Evolutionary conservation across 2,797 vertebrate species (phyloP).

Genomic region (Phataginus tetradactyla): DNA sequence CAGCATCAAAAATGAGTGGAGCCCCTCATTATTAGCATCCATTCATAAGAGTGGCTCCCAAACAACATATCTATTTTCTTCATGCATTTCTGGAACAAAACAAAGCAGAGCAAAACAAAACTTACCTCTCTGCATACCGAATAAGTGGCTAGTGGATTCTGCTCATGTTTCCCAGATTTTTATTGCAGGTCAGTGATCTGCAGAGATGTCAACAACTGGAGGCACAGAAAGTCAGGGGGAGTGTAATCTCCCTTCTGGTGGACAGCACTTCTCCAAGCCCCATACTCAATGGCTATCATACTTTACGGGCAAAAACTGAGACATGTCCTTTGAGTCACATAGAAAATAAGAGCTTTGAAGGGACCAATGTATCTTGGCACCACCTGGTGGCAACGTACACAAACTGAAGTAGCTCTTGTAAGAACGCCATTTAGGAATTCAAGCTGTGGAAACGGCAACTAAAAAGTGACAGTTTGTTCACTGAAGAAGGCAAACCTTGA

Average conservation of each 20-base stretch:
- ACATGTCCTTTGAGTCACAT: not conserved
- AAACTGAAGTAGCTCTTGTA: slow-evolving; percentile 33
- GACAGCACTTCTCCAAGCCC: not conserved
- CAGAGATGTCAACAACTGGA: slow-evolving; percentile 19
- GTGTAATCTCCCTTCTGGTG: not conserved
- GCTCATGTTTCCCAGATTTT: slow-evolving; percentile 50
- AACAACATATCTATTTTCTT: not conserved
- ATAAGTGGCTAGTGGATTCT: slow-evolving; percentile 45
- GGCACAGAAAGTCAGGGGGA: not conserved
- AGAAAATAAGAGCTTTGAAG: not conserved
- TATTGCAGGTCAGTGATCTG: slow-evolving; percentile 41
- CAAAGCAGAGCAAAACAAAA: not conserved
- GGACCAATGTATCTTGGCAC: slow-evolving; percentile 47
- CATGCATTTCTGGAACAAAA: not conserved
- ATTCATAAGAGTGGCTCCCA: not conserved
- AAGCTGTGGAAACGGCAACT: not conserved
- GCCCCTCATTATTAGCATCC: not conserved
- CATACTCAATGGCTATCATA: not conserved
- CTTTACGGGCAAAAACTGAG: not conserved
- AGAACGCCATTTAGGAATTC: not conserved
- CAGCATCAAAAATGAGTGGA: not conserved
- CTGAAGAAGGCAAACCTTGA: slow-evolving; percentile 2
- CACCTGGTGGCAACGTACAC: slow-evolving; percentile 50
- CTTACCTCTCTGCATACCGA: not conserved
- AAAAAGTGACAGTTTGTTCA: not conserved